Conservation (phyloP, 1,140 invertebrate species). For the Cataglyphis hispanica region DNA sequence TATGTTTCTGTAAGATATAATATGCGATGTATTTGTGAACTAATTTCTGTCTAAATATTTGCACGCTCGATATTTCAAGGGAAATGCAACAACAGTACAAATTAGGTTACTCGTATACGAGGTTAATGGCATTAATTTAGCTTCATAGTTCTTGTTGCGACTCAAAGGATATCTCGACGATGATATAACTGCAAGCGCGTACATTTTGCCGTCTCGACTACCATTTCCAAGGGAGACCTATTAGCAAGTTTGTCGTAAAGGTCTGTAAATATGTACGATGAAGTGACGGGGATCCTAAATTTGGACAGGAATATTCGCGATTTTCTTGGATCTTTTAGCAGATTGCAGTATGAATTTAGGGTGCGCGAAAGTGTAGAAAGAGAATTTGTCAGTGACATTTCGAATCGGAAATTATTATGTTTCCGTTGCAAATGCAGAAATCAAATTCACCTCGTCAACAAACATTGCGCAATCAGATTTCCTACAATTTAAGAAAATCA, state of each 20-base stretch:
- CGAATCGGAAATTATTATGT: constrained; percentile 33
- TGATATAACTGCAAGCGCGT: constrained; percentile 60
- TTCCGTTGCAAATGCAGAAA: neutral
- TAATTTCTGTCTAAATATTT: constrained; percentile 64
- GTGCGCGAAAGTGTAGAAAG: constrained; percentile 6
- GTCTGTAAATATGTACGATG: constrained; percentile 59
- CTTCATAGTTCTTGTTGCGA: constrained; percentile 50
- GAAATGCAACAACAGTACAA: constrained; percentile 44
- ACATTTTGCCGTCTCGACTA: constrained; percentile 48
- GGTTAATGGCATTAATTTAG: constrained; percentile 67
- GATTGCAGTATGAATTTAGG: constrained; percentile 49
- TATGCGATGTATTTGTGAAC: constrained; percentile 19
- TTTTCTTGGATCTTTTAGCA: constrained; percentile 46
- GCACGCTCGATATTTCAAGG: constrained; percentile 45
- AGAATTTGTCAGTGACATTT: constrained; percentile 33
- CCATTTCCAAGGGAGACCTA: constrained; percentile 52
- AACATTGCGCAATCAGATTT: constrained; percentile 24
- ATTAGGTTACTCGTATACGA: constrained; percentile 57
- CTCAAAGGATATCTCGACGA: constrained; percentile 39
- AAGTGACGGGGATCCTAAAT: constrained; percentile 51
- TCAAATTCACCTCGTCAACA: constrained; percentile 20
- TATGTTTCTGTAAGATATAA: constrained; percentile 15
- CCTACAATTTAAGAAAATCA: neutral
- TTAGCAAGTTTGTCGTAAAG: constrained; percentile 59
- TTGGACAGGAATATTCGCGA: constrained; percentile 47